A percentile compares a stretch with the other conserved stretches of the same genome.
Evolutionary conservation across 1,140 invertebrate species (phyloP).

Genomic region (Pseudomyrmex dendroicus): DNA sequence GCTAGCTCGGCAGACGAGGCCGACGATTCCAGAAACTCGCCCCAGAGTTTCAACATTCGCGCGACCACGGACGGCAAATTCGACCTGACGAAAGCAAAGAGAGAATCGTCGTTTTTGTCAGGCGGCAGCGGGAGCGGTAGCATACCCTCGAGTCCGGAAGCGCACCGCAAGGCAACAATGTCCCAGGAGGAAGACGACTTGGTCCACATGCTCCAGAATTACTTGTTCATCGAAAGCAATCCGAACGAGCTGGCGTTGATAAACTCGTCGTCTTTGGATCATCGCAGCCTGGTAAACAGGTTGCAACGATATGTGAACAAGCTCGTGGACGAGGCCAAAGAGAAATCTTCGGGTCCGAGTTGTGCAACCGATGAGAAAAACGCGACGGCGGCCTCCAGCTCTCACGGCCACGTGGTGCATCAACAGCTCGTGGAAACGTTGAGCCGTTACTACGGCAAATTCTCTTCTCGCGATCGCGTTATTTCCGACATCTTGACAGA

Average conservation of each 20-base stretch:
- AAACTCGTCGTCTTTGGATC: constrained; percentile 82
- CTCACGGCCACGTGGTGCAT: constrained; percentile 87
- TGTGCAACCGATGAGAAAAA: constrained; percentile 16
- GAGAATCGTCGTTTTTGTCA: constrained; percentile 85
- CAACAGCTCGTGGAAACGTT: constrained; percentile 88
- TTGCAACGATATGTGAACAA: constrained; percentile 87
- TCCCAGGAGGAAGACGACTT: constrained; percentile 85
- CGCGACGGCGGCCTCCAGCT: constrained; percentile 73
- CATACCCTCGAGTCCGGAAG: constrained; percentile 74
- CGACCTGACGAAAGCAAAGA: constrained; percentile 88
- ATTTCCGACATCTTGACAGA: constrained; percentile 90
- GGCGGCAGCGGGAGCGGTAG: constrained; percentile 73
- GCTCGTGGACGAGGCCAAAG: constrained; percentile 80
- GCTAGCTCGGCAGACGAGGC: constrained; percentile 88
- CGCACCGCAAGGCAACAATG: constrained; percentile 39
- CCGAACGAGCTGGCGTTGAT: constrained; percentile 52
- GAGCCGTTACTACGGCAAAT: constrained; percentile 88
- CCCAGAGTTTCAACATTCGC: constrained; percentile 84
- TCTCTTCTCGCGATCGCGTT: constrained; percentile 88
- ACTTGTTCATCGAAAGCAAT: constrained; percentile 86
- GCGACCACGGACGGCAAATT: constrained; percentile 87
- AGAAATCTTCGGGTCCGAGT: constrained; percentile 30
- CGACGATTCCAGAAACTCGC: constrained; percentile 84
- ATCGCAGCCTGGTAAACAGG: constrained; percentile 88
- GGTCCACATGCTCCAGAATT: constrained; percentile 89